Percentiles rank a stretch among this genome's conserved stretches.
These are phyloP conservation scores for Brienomyrus longianalis DNA, from an alignment of 2,113 vertebrate genomes.

Conservation along the genomic window DNA sequence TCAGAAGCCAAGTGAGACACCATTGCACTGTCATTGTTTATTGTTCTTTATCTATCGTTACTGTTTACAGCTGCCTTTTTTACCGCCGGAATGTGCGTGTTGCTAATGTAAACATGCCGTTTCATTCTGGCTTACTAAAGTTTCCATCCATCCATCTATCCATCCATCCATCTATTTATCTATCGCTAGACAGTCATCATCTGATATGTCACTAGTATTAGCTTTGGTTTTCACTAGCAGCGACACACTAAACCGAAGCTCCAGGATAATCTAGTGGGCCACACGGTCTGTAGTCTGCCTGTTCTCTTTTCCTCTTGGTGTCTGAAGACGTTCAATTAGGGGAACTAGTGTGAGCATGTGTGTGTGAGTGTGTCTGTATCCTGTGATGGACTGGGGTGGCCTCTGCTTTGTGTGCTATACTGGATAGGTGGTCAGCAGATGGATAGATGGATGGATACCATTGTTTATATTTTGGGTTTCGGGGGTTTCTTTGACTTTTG, in stretches of 20 bases:
- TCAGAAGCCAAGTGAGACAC: neutral
- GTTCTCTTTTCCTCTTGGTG: slow-evolving; percentile 37
- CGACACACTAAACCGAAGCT: neutral
- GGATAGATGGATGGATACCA: too few species aligned
- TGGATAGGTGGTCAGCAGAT: neutral
- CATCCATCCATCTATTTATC: neutral
- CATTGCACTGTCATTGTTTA: neutral
- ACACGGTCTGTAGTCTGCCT: neutral
- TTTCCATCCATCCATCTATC: neutral
- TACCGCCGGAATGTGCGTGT: neutral
- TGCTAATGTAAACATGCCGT: neutral
- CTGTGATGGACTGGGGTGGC: neutral
- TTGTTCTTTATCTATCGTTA: neutral
- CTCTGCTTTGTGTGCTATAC: neutral
- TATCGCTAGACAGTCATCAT: neutral
- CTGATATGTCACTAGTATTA: neutral
- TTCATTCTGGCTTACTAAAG: neutral
- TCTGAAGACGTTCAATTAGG: neutral
- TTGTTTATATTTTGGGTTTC: neutral
- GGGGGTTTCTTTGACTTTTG: neutral
- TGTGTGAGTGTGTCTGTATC: neutral
- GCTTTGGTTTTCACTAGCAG: neutral
- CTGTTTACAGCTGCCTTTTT: neutral
- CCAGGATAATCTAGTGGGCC: slow-evolving; percentile 39
- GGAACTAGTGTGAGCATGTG: neutral